A percentile compares a stretch with the other conserved stretches of the same genome.
phyloP scores from a whole-genome alignment of 1,140 invertebrate genomes.

The Pogonomyrmex barbatus region DNA sequence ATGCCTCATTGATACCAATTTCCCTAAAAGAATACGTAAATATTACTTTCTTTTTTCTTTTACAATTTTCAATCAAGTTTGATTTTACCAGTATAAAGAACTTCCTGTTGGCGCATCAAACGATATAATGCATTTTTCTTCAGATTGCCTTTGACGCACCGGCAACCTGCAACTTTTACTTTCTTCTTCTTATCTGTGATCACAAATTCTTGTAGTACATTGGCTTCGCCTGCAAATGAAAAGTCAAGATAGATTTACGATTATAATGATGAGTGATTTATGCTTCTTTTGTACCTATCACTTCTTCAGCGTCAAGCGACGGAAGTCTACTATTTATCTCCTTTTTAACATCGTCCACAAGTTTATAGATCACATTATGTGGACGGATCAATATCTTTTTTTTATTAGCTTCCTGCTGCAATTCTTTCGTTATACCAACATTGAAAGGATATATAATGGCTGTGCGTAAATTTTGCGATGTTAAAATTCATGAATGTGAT shows the following conservation, averaged over 20 bases:
- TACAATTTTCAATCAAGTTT: background rate
- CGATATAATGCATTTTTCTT: constrained; percentile 90
- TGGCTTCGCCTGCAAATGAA: constrained; percentile 91
- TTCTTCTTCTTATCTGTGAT: constrained; percentile 94
- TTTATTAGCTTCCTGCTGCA: constrained; percentile 86
- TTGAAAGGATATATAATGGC: constrained; percentile 96
- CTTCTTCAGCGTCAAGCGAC: constrained; percentile 90
- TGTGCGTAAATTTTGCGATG: constrained; percentile 73
- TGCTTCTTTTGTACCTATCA: constrained; percentile 87
- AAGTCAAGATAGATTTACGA: background rate
- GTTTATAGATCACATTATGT: constrained; percentile 96
- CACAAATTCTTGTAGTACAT: constrained; percentile 93
- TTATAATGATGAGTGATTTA: background rate
- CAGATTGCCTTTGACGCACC: constrained; percentile 92
- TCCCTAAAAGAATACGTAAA: constrained; percentile 86
- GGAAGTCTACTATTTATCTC: constrained; percentile 93
- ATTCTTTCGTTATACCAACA: constrained; percentile 87
- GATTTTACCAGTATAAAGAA: constrained; percentile 90
- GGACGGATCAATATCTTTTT: constrained; percentile 88
- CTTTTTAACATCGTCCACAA: constrained; percentile 95
- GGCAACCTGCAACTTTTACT: constrained; percentile 94
- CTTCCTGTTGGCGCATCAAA: constrained; percentile 90
- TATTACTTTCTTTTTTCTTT: background rate
- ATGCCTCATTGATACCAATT: constrained; percentile 93
- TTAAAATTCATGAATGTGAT: background rate